Percentiles rank a stretch among this genome's conserved stretches.
Evolutionary conservation across 2,797 vertebrate species (phyloP).

Genomic region (Coracias cyanogaster): DNA sequence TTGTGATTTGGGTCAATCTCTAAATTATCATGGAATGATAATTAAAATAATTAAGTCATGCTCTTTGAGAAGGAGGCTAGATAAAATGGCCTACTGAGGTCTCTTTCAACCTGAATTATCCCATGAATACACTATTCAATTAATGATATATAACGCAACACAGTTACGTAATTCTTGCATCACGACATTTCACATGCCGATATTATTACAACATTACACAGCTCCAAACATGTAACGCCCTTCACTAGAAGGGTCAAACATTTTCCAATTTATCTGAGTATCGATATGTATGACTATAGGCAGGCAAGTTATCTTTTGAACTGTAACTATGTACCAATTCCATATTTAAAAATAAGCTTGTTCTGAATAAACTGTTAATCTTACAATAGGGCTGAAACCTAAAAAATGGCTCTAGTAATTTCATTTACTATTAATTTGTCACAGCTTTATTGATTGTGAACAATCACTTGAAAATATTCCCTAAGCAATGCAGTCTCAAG

Average conservation of each 20-base stretch:
- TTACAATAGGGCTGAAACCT: background rate
- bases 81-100: background rate
- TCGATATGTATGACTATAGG: fast-evolving
- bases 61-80: background rate
- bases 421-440: background rate
- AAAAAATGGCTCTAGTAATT: background rate
- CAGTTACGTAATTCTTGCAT: background rate
- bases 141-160: background rate
- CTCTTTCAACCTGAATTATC: background rate
- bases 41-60: background rate
- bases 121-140: background rate
- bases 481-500: background rate
- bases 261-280: background rate
- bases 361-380: background rate
- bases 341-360: background rate
- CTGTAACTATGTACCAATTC: background rate
- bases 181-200: background rate
- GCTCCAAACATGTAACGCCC: fast-evolving
- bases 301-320: background rate
- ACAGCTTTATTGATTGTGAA: background rate
- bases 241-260: background rate
- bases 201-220: background rate
- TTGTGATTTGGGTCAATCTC: background rate
- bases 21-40: background rate
- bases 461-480: background rate